phyloP scores from a whole-genome alignment of 2,113 vertebrate genomes.

The Macquaria ambigua region DNA sequence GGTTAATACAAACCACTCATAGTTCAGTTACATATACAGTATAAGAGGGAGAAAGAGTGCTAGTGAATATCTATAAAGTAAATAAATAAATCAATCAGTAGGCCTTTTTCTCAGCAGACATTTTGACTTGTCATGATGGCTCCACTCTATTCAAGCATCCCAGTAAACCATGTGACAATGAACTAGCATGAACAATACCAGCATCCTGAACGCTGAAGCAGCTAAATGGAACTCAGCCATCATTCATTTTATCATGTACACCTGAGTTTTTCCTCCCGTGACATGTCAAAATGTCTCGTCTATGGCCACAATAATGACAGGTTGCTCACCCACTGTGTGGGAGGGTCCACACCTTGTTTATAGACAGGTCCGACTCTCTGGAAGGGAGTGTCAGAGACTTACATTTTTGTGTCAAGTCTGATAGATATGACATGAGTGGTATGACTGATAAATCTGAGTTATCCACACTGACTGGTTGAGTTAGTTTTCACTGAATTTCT shows the following conservation, averaged over 20 bases:
- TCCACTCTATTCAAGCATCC: neutral
- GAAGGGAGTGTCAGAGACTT: neutral
- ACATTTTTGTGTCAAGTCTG: too few relatives aligned
- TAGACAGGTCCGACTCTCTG: neutral
- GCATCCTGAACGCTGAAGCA: neutral
- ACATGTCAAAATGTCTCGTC: neutral
- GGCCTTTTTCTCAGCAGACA: neutral
- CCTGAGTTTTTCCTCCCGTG: neutral
- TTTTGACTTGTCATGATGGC: neutral
- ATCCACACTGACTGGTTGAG: slow-evolving; percentile 42
- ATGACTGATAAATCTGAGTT: neutral
- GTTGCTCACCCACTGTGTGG: neutral
- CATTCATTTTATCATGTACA: neutral
- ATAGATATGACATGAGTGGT: neutral
- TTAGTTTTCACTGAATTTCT: slow-evolving; percentile 3
- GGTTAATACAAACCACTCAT: neutral
- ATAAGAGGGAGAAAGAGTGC: neutral
- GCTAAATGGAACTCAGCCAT: neutral
- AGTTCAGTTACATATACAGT: neutral
- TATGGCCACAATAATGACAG: neutral
- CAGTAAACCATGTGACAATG: neutral
- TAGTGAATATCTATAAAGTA: neutral
- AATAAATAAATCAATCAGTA: neutral
- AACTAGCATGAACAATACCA: neutral
- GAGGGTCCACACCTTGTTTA: slow-evolving; percentile 1